Conservation (phyloP, 2,113 vertebrate genomes). For the Callopanchax toddi region DNA sequence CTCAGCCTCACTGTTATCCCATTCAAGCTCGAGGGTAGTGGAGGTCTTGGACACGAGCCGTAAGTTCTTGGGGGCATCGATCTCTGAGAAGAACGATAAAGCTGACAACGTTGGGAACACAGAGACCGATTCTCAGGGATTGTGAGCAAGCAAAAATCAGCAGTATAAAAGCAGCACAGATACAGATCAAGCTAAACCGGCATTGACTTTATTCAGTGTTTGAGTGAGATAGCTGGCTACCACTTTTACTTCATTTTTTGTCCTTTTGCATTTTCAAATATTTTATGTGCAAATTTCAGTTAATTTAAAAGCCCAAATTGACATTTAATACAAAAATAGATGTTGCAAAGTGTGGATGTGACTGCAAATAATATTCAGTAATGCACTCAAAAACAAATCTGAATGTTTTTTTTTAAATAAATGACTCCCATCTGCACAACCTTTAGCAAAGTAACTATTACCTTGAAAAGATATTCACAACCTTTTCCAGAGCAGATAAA, state of each 20-base stretch:
- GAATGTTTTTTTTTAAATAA: slow-evolving; percentile 3
- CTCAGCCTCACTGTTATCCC: slow-evolving; percentile 97
- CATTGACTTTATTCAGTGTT: background rate
- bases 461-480: slow-evolving; percentile 33
- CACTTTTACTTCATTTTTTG: background rate
- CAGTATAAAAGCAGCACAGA: slow-evolving; percentile 24
- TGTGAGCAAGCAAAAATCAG: slow-evolving; percentile 51
- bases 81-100: slow-evolving; percentile 87
- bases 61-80: slow-evolving; percentile 95
- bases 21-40: slow-evolving; percentile 88
- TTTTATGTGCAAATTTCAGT: slow-evolving; percentile 5
- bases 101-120: slow-evolving; percentile 78
- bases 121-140: slow-evolving; percentile 71
- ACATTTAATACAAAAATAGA: background rate
- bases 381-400: slow-evolving; percentile 16
- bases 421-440: slow-evolving; percentile 19
- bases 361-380: background rate
- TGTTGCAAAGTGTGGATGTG: background rate
- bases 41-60: slow-evolving; percentile 86
- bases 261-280: too few species aligned
- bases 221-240: background rate
- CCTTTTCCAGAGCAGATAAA: slow-evolving; percentile 25
- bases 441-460: slow-evolving; percentile 7
- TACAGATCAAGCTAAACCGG: background rate
- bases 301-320: background rate